A percentile compares a stretch with the other conserved stretches of the same genome.
phyloP scores from a whole-genome alignment of 2,113 vertebrate genomes.

The Hystrix brachyura region DNA sequence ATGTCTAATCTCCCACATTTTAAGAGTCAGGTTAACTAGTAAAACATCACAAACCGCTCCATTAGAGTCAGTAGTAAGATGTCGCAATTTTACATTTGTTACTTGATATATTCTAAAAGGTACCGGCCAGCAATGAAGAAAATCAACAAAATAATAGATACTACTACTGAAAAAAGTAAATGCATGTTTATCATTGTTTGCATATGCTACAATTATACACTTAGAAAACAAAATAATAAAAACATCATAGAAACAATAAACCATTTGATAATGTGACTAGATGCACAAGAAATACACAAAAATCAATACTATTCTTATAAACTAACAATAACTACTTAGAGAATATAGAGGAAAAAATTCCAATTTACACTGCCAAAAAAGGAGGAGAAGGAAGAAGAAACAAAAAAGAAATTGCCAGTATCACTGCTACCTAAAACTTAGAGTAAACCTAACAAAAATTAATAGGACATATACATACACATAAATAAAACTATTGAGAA shows the following conservation, averaged over 20 bases:
- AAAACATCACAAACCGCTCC: background rate
- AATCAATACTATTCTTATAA: conserved; percentile 14
- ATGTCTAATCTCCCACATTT: background rate
- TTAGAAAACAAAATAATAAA: conserved; percentile 1
- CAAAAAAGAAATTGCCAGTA: background rate
- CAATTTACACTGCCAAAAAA: background rate
- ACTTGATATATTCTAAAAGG: conserved; percentile 50
- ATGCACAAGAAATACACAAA: conserved; percentile 49
- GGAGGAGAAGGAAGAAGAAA: background rate
- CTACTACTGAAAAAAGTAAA: background rate
- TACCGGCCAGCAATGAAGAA: background rate
- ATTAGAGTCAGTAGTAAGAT: conserved; percentile 18
- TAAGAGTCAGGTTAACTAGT: conserved; percentile 10
- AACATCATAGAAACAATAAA: conserved; percentile 20
- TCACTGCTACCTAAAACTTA: background rate
- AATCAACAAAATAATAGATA: background rate
- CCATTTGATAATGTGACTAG: background rate
- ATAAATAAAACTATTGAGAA: conserved; percentile 17
- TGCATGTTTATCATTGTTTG: background rate
- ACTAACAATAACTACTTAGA: background rate
- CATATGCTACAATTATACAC: background rate
- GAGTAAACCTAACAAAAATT: background rate
- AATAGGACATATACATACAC: background rate
- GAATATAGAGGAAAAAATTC: background rate
- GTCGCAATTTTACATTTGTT: background rate